Percentiles rank a stretch among this genome's conserved stretches.
Evolutionary conservation across 2,888 invertebrate genomes (phyloP).

Genomic region (Colletes collaris): DNA sequence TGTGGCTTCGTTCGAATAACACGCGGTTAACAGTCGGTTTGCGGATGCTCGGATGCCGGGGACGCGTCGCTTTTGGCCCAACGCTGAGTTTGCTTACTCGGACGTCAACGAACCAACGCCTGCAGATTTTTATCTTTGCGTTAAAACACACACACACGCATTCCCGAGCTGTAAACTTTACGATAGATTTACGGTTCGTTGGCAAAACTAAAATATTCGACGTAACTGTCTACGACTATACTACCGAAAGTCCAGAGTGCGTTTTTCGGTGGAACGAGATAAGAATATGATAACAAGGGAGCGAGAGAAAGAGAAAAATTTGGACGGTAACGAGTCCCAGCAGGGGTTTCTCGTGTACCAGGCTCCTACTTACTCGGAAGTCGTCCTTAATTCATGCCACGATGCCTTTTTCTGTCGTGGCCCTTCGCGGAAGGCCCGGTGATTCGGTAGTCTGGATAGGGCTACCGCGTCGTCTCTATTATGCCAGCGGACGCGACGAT

Average conservation of each 20-base stretch:
- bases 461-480: conserved; percentile 64
- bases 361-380: conserved; percentile 71
- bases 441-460: conserved; percentile 63
- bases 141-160: too few relatives aligned
- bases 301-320: conserved; percentile 34
- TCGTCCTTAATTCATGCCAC: conserved; percentile 74
- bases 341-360: conserved; percentile 36
- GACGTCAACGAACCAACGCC: too few relatives aligned
- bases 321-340: conserved; percentile 50
- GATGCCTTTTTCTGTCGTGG: conserved; percentile 63
- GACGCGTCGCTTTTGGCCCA: not conserved
- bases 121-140: too few relatives aligned
- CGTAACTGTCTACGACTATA: too few relatives aligned
- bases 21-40: not conserved
- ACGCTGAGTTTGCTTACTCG: too few relatives aligned
- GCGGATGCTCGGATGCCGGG: too few relatives aligned
- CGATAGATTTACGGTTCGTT: too few relatives aligned
- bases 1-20: not conserved
- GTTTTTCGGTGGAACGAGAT: conserved; percentile 4
- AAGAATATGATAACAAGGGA: conserved; percentile 7
- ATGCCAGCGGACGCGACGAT: conserved; percentile 40
- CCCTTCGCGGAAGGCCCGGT: conserved; percentile 65
- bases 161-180: too few relatives aligned
- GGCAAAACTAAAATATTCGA: too few relatives aligned
- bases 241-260: too few relatives aligned